These are phyloP conservation scores for Accipiter virgatus DNA, from an alignment of 2,113 vertebrate species.

Conservation along the genomic window DNA sequence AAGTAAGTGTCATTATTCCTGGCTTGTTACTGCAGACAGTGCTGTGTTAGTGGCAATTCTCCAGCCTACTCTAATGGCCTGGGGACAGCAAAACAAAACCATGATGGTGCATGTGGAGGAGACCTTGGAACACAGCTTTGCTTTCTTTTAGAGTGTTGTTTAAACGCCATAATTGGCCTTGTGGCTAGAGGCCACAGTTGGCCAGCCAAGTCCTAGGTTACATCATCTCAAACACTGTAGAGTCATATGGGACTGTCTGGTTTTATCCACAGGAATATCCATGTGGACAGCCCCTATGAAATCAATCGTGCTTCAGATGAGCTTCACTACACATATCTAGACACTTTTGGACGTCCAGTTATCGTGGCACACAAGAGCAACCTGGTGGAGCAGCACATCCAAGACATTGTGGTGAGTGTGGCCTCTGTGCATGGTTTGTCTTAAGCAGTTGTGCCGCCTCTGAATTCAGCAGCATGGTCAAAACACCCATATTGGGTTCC, in stretches of 20 bases:
- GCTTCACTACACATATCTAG: slow-evolving; percentile 95
- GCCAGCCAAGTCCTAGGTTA: not conserved
- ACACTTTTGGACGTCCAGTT: slow-evolving; percentile 95
- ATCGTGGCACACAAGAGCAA: slow-evolving; percentile 93
- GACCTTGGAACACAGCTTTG: not conserved
- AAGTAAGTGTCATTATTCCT: slow-evolving; percentile 78
- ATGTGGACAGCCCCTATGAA: slow-evolving; percentile 92
- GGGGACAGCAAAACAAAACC: not conserved
- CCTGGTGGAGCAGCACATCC: slow-evolving; percentile 97
- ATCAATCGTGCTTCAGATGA: slow-evolving; percentile 85
- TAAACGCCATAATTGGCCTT: not conserved
- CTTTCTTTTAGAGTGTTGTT: not conserved
- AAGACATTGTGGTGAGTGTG: slow-evolving; percentile 90
- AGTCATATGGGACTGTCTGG: not conserved
- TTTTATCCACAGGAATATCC: slow-evolving; percentile 82
- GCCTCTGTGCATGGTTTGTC: not conserved
- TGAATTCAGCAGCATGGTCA: not conserved
- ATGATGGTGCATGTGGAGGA: not conserved
- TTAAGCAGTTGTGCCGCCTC: not conserved
- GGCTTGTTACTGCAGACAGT: not conserved
- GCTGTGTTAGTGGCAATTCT: not conserved
- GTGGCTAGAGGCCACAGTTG: not conserved
- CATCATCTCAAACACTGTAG: not conserved
- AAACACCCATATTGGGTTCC: not conserved
- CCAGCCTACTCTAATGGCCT: not conserved